These are phyloP conservation scores for Stegastes partitus DNA, from an alignment of 2,113 vertebrate species.

Conservation along the genomic window DNA sequence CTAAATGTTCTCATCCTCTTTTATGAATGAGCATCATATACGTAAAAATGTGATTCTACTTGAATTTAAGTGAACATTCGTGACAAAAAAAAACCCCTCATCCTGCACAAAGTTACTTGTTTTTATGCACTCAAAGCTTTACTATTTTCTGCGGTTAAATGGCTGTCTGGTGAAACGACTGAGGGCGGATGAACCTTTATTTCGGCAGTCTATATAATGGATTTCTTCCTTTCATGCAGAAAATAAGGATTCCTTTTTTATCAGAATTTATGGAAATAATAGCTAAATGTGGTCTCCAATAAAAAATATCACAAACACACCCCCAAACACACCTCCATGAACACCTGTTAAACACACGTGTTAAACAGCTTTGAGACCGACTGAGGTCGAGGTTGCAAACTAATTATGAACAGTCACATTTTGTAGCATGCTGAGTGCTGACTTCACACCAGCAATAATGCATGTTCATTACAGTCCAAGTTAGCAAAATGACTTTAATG, in stretches of 20 bases:
- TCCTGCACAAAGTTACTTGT: neutral
- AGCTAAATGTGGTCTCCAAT: neutral
- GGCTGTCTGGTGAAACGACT: neutral
- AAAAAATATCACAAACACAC: neutral
- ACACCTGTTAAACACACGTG: too few species aligned
- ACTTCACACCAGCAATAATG: neutral
- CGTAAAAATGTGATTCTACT: neutral
- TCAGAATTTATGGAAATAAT: neutral
- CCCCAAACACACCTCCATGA: neutral
- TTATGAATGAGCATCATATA: too few species aligned
- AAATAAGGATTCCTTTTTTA: neutral
- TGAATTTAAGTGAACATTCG: too few species aligned
- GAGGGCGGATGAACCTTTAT: slow-evolving; percentile 3
- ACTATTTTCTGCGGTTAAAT: neutral
- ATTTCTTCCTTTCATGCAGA: neutral
- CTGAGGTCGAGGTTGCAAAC: neutral
- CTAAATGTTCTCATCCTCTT: too few species aligned
- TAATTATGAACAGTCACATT: neutral
- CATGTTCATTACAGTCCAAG: slow-evolving; percentile 1
- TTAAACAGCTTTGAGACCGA: too few species aligned
- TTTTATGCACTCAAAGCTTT: neutral
- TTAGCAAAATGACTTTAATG: slow-evolving; percentile 44
- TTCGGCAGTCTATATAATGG: neutral
- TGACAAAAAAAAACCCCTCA: neutral
- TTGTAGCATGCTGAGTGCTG: neutral